phyloP scores from a whole-genome alignment of 2,888 invertebrate species.

The Nomada ferruginata region DNA sequence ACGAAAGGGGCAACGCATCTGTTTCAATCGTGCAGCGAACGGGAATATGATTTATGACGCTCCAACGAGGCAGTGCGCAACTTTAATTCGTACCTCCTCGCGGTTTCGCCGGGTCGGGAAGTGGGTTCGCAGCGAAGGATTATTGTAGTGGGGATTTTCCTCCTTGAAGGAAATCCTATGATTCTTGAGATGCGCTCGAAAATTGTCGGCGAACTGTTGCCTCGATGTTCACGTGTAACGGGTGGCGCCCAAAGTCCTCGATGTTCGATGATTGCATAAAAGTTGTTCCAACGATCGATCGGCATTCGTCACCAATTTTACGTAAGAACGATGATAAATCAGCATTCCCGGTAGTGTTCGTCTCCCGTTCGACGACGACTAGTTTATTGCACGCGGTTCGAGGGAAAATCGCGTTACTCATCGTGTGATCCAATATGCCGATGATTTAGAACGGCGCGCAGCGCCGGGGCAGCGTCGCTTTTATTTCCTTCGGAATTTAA shows the following conservation, averaged over 20 bases:
- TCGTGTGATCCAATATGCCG: conserved; percentile 28
- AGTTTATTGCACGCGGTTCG: background rate
- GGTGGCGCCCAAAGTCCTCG: no score
- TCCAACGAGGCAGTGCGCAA: conserved; percentile 25
- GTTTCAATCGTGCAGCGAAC: conserved; percentile 39
- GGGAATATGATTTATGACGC: conserved; percentile 50
- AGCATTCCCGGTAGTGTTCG: conserved; percentile 5
- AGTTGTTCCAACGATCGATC: background rate
- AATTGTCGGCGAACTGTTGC: no score
- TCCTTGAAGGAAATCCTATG: no score
- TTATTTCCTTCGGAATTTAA: conserved; percentile 33
- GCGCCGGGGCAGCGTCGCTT: background rate
- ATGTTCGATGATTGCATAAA: background rate
- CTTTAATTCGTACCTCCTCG: conserved; percentile 30
- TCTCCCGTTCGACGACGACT: background rate
- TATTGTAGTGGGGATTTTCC: no score
- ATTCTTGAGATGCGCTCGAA: no score
- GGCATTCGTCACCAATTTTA: background rate
- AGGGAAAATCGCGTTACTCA: conserved; percentile 30
- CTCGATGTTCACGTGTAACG: no score
- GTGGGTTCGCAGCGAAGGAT: background rate
- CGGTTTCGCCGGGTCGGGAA: conserved; percentile 1
- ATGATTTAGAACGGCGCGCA: conserved; percentile 26
- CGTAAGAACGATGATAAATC: background rate
- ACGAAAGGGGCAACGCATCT: conserved; percentile 56